phyloP scores from a whole-genome alignment of 2,888 invertebrate species.

The Adineta ricciae region DNA sequence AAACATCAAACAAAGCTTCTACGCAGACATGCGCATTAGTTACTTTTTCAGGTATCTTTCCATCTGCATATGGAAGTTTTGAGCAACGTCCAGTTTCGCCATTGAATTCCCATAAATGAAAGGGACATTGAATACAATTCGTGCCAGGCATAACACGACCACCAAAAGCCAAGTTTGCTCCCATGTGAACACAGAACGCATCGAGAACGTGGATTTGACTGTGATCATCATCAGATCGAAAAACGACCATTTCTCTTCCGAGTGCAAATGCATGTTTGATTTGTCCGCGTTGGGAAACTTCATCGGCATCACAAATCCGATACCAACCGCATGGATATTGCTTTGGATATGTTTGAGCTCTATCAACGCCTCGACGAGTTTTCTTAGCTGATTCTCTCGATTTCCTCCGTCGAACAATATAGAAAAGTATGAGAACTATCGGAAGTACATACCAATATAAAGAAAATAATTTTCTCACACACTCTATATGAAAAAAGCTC shows the following conservation, averaged over 20 bases:
- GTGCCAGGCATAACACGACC: not conserved
- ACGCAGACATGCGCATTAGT: too few relatives aligned
- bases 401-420: not conserved
- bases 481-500: not conserved
- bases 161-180: not conserved
- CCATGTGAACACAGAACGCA: constrained; percentile 20
- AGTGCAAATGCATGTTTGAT: not conserved
- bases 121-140: constrained; percentile 20
- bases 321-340: constrained; percentile 19
- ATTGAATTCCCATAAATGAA: constrained; percentile 16
- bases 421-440: not conserved
- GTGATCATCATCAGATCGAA: not conserved
- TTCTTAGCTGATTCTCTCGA: not conserved
- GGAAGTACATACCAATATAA: not conserved
- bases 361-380: not conserved
- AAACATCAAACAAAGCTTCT: too few relatives aligned
- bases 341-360: not conserved
- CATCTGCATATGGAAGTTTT: not conserved
- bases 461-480: not conserved
- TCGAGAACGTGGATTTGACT: not conserved
- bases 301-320: not conserved
- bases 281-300: not conserved
- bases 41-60: not conserved
- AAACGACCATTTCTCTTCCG: constrained; percentile 1
- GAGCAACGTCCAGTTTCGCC: not conserved